Evolutionary conservation across 2,888 invertebrate genomes (phyloP), one percentile per base, ranked within the genome.

Genomic region (Himalopsyche anomala): DNA sequence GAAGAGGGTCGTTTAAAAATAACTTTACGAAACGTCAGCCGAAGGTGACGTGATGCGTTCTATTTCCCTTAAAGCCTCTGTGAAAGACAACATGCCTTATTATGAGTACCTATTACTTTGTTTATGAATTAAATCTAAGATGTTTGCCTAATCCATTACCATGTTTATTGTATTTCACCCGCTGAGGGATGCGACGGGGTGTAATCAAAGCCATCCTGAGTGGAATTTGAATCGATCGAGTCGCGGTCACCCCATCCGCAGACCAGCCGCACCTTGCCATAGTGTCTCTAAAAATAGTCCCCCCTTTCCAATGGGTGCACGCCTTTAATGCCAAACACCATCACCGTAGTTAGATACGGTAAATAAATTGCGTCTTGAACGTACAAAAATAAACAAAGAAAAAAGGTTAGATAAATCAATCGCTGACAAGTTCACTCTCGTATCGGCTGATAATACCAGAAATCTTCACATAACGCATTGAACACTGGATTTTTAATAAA

Each of bases 321-420:
- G 62, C 62, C 62, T 62, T 62, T 62, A 62, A 62, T 62, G 62
- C 62, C 62, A 62, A 62, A 62, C 62, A 62, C 62, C 62, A 28
- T 62, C 62, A 62, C 8, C 62, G 62, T 62, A 62, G 62, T 62
- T 62, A 62, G 62, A 62, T 62, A 62, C 62, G 62, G 62, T 19
- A 62, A 62, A 62, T 62, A 62, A 62, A 62, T 62, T 62, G 28
- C 15, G 62, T 62, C 62, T 62, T 62, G 62, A 19, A 62, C 8
- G 62, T 62, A 62, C 62, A 62, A 19, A 62, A 62, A 62, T 62
- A 62, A 62, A 62, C 19, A 62, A 62, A 62, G 11, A 19, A 62
- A 62, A 15, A 62, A 62, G 19, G 62, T 62, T 19, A 0, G 28
- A 62, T 62, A 62, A 19, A 15, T 15, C 15, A 19, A 15, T 15